Conservation (phyloP, 2,797 vertebrate genomes). For the Pseudotriccus pelzelni region DNA sequence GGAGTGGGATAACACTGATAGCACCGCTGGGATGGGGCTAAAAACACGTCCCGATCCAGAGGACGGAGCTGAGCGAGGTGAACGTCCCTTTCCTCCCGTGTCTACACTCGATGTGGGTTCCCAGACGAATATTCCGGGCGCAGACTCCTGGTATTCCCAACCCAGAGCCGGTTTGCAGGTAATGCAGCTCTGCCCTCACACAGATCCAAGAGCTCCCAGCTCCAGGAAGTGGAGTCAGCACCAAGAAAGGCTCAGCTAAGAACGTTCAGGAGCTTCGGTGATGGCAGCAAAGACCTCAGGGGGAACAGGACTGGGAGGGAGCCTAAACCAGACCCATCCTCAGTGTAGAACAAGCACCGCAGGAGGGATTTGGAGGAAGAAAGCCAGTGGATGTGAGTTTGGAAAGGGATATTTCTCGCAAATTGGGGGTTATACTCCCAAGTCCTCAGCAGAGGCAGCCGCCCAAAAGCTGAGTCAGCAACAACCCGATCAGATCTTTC, state of each 20-base stretch:
- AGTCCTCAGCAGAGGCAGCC: not conserved
- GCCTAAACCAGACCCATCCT: not conserved
- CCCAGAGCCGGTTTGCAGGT: not conserved
- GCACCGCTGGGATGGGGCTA: not conserved
- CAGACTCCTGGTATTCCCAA: not conserved
- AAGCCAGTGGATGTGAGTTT: not conserved
- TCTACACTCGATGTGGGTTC: accelerated
- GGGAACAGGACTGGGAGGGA: accelerated
- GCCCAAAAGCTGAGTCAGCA: not conserved
- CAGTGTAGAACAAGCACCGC: accelerated
- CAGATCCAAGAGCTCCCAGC: accelerated
- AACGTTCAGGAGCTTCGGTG: accelerated
- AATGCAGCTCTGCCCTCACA: not conserved
- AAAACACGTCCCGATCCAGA: not conserved
- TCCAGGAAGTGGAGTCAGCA: not conserved
- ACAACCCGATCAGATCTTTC: accelerated
- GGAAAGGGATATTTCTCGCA: not conserved
- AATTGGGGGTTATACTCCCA: accelerated
- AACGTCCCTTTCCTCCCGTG: accelerated
- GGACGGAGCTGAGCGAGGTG: not conserved
- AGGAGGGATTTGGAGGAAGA: not conserved
- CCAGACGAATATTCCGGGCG: not conserved
- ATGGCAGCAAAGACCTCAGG: not conserved
- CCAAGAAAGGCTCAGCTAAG: not conserved
- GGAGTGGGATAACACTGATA: not conserved